Conservation (phyloP, 2,113 vertebrate species). For the Colistium nudipinnis region DNA sequence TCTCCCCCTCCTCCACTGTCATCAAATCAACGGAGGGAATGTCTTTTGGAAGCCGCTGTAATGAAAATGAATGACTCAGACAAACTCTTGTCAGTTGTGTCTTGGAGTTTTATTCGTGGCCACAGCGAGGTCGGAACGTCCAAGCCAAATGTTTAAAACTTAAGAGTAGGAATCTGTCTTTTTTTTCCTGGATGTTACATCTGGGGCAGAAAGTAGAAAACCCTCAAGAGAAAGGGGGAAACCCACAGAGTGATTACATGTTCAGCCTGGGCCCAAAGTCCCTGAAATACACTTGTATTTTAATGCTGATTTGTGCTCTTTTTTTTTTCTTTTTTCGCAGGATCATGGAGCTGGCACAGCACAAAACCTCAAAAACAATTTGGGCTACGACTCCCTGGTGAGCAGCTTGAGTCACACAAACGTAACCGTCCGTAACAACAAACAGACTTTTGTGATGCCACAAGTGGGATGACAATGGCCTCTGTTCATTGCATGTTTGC, state of each 20-base stretch:
- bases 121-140: slow-evolving; percentile 3
- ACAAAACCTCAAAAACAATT: slow-evolving; percentile 70
- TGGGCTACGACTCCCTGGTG: slow-evolving; percentile 76
- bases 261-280: not conserved
- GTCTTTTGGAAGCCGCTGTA: not conserved
- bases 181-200: not conserved
- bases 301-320: slow-evolving; percentile 26
- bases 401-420: slow-evolving; percentile 27
- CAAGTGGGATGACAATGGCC: not conserved
- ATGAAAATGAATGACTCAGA: not conserved
- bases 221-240: slow-evolving; percentile 14
- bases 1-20: too few relatives aligned
- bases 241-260: slow-evolving; percentile 15
- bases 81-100: not conserved
- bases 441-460: not conserved
- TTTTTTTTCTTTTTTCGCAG: slow-evolving; percentile 49
- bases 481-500: not conserved
- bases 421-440: slow-evolving; percentile 15
- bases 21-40: not conserved
- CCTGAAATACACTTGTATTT: slow-evolving; percentile 3
- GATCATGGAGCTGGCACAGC: slow-evolving; percentile 73
- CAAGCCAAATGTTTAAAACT: not conserved
- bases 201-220: slow-evolving; percentile 3
- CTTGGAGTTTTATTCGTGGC: slow-evolving; percentile 21
- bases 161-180: not conserved